Evolutionary conservation across 1,140 invertebrate genomes (phyloP), one percentile per base, ranked within the genome.

Genomic region (Cylas formicarius): DNA sequence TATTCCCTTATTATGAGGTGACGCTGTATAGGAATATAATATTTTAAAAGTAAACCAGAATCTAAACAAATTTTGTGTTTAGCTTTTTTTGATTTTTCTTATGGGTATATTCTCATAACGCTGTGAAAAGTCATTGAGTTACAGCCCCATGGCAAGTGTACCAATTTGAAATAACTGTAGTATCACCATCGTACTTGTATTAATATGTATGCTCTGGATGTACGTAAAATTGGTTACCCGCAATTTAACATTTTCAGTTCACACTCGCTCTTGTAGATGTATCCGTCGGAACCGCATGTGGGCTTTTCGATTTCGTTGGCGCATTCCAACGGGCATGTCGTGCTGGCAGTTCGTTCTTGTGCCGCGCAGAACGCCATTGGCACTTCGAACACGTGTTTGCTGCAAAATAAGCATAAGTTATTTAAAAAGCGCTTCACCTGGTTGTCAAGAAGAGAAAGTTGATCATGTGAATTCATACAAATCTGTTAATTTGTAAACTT

Each of bases 241-340:
- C 89, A 92, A 58, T 90, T 90, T 3, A 90, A 73, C 76, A 90
- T 83, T 63, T 84, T 82, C 69, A 94, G 80, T 62, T 94, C 88
- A 60, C 91, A 95, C 53, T 90, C 81, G 58, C 83, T 91, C 47
- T 77, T 76, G 66, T 94, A 94, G 17, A 91, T 75, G 58, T 81
- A 82, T 27, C 89, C 86, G 68, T 96, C 89, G 1, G 84, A 89
- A 9, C 84, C 90, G 56, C 91, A 96, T 2, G 86, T 81, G 16
- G 82, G 74, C 40, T 78, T 73, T 53, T 80, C 76, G 34, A 74
- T 72, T 35, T 77, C 75, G 23, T 70, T 76, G 53, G 68, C 75
- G 63, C 84, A 86, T 26, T 75, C 76, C 4, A 81, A 72, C 2
- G 86, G 82, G 60, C 86, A 89, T 2, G 72, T 71, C 7, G 76